Conservation (phyloP, 2,888 invertebrate genomes). For the Oscheius sp. region DNA sequence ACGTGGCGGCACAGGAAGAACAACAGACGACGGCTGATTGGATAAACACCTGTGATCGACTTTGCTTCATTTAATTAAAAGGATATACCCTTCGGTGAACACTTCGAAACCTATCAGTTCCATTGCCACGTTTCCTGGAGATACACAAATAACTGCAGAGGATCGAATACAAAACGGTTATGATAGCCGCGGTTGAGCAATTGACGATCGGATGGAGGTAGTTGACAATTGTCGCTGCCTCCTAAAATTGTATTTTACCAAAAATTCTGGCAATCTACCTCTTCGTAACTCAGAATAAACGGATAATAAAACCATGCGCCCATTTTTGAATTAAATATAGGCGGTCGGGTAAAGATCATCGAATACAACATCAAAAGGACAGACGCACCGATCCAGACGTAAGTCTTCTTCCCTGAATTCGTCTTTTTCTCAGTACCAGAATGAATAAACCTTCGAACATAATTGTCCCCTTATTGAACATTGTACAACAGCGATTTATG, state of each 20-base stretch:
- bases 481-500: constrained; percentile 19
- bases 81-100: constrained; percentile 1
- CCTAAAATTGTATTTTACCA: no score
- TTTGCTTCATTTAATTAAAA: background rate
- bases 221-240: constrained; percentile 16
- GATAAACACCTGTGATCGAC: constrained; percentile 14
- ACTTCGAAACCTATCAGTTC: background rate
- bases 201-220: constrained; percentile 18
- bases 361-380: constrained; percentile 14
- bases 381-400: constrained; percentile 13
- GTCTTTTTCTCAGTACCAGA: no score
- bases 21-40: constrained; percentile 24
- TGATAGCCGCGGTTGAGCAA: constrained; percentile 24
- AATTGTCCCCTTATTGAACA: constrained; percentile 18
- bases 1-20: constrained; percentile 17
- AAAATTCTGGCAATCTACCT: background rate
- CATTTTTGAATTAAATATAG: constrained; percentile 28
- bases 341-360: constrained; percentile 26
- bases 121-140: background rate
- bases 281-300: constrained; percentile 11
- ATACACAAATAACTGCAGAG: constrained; percentile 21
- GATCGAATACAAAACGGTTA: constrained; percentile 19
- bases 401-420: constrained; percentile 6
- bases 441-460: constrained; percentile 27
- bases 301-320: constrained; percentile 32